Percentiles rank a stretch among this genome's conserved stretches.
Evolutionary conservation across 1,140 invertebrate genomes (phyloP).

Genomic region (Caenorhabditis remanei): DNA sequence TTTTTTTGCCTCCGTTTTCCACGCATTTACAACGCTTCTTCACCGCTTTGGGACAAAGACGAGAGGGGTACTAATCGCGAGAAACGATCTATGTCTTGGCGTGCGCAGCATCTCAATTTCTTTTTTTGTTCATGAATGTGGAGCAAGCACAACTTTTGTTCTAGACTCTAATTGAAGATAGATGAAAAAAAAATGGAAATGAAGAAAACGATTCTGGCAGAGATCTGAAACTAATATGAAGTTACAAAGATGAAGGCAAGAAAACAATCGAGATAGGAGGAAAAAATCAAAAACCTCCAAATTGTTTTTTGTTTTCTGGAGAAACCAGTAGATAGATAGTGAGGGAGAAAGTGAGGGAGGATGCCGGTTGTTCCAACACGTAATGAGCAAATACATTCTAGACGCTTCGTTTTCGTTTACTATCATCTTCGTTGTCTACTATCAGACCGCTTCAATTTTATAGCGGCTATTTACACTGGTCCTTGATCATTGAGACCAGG

Average conservation of each 20-base stretch:
- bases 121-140: conserved; percentile 17
- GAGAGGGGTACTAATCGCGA: conserved; percentile 31
- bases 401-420: conserved; percentile 15
- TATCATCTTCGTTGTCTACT: neutral
- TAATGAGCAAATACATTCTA: conserved; percentile 46
- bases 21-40: conserved; percentile 32
- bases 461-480: conserved; percentile 38
- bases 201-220: no score
- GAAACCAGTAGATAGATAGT: neutral
- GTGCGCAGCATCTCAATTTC: conserved; percentile 9
- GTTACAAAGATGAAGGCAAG: neutral
- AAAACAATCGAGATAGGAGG: neutral
- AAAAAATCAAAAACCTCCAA: conserved; percentile 10
- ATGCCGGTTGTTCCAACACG: neutral
- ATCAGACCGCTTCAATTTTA: conserved; percentile 29
- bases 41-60: neutral
- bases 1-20: conserved; percentile 15
- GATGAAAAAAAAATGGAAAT: neutral
- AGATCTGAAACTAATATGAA: neutral
- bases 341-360: neutral
- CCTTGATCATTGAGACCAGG: conserved; percentile 14
- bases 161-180: neutral
- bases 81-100: conserved; percentile 44
- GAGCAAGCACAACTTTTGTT: no score
- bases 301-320: conserved; percentile 8